Percentiles rank a stretch among this genome's conserved stretches.
phyloP scores from a whole-genome alignment of 2,797 vertebrate species.

The Hyperoplus immaculatus region DNA sequence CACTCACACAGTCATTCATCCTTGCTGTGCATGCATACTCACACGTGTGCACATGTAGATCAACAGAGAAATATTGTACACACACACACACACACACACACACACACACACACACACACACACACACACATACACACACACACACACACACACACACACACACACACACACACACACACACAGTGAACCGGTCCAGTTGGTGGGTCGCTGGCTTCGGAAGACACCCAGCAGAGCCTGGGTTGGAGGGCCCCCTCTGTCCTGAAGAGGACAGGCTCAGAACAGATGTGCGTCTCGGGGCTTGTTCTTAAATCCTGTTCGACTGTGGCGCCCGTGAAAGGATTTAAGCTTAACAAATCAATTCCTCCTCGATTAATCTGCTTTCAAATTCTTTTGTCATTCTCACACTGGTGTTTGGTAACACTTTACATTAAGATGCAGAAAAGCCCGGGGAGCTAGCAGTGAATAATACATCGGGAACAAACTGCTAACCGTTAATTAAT shows the following conservation, averaged over 20 bases:
- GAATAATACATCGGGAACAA: conserved; percentile 12
- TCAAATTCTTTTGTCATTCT: conserved; percentile 71
- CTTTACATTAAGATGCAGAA: conserved; percentile 38
- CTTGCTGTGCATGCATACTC: conserved; percentile 28
- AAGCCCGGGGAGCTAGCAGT: conserved; percentile 5
- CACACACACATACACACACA: conserved; percentile 1
- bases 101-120: neutral
- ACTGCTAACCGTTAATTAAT: conserved; percentile 17
- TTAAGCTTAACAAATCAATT: conserved; percentile 85
- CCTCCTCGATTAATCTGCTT: conserved; percentile 78
- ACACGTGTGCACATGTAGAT: conserved; percentile 18
- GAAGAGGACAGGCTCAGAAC: conserved; percentile 62
- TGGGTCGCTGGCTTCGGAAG: conserved; percentile 39
- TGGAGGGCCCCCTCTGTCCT: conserved; percentile 47
- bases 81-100: conserved; percentile 4
- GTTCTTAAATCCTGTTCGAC: conserved; percentile 80
- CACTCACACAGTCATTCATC: conserved; percentile 39
- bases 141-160: neutral
- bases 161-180: conserved; percentile 11
- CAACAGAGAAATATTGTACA: conserved; percentile 19
- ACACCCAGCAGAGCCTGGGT: conserved; percentile 30
- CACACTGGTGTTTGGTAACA: conserved; percentile 57
- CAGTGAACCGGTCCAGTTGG: conserved; percentile 49
- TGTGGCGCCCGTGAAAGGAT: conserved; percentile 68
- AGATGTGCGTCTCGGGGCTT: conserved; percentile 74